Percentiles rank a stretch among this genome's conserved stretches.
phyloP scores from a whole-genome alignment of 1,140 invertebrate species.

The Cotesia vestalis region DNA sequence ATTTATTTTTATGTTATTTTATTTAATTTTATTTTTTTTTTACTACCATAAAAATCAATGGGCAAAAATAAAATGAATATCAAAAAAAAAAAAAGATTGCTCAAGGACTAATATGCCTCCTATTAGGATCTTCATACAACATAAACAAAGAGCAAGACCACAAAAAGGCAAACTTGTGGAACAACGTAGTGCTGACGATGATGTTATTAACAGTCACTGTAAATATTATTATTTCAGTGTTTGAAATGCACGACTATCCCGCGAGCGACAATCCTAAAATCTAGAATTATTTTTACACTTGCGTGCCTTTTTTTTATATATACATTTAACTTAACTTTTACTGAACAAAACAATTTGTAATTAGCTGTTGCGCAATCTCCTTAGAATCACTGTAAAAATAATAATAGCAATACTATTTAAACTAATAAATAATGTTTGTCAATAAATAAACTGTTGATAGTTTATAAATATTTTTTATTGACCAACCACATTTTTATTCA shows the following conservation, averaged over 20 bases:
- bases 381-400: no score
- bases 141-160: slow-evolving; percentile 72
- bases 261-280: background rate
- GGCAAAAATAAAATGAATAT: no score
- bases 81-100: slow-evolving; percentile 61
- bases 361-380: no score
- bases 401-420: no score
- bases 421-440: no score
- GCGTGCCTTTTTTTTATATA: background rate
- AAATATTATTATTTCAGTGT: slow-evolving; percentile 70
- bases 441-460: background rate
- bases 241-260: slow-evolving; percentile 62
- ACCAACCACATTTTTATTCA: background rate
- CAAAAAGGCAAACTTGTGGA: slow-evolving; percentile 69
- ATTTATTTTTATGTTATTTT: slow-evolving; percentile 29
- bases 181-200: slow-evolving; percentile 70
- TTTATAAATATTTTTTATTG: slow-evolving; percentile 1
- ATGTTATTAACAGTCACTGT: slow-evolving; percentile 71
- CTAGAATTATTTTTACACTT: slow-evolving; percentile 6
- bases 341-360: no score
- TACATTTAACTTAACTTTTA: background rate
- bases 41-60: slow-evolving; percentile 1
- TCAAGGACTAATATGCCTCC: slow-evolving; percentile 70
- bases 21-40: slow-evolving; percentile 20
- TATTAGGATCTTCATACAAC: slow-evolving; percentile 70